These are phyloP conservation scores for Lathronympha strigana DNA, from an alignment of 2,888 invertebrate genomes.

Conservation along the genomic window DNA sequence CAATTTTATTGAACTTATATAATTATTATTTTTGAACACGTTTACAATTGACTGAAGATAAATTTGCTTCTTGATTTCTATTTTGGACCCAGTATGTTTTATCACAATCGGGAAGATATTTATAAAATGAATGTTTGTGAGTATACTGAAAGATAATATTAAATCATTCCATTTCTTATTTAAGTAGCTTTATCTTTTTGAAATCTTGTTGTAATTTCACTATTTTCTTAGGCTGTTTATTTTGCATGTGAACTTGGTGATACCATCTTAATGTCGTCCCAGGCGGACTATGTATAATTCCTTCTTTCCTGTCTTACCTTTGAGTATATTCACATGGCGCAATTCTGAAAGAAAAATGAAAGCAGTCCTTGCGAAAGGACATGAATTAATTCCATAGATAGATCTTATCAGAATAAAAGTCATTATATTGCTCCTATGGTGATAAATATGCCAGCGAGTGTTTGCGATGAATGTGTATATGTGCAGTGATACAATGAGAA, in stretches of 20 bases:
- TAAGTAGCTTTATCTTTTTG: conserved; percentile 64
- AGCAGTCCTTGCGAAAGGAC: conserved; percentile 64
- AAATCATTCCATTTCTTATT: conserved; percentile 80
- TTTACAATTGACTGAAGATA: conserved; percentile 79
- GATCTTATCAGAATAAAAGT: conserved; percentile 75
- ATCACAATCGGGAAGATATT: conserved; percentile 72
- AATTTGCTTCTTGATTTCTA: conserved; percentile 70
- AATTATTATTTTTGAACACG: conserved; percentile 71
- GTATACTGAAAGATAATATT: conserved; percentile 79
- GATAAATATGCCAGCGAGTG: conserved; percentile 72
- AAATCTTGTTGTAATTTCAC: conserved; percentile 65
- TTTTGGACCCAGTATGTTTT: conserved; percentile 65
- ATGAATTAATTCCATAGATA: conserved; percentile 76
- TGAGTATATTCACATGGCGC: conserved; percentile 79
- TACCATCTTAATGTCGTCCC: conserved; percentile 58
- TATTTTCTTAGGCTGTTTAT: conserved; percentile 70
- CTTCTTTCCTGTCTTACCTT: conserved; percentile 57
- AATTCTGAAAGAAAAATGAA: conserved; percentile 82
- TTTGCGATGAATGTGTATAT: conserved; percentile 75
- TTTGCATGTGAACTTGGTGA: conserved; percentile 71
- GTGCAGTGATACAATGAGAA: conserved; percentile 78
- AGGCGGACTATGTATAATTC: conserved; percentile 63
- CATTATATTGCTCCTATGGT: conserved; percentile 75
- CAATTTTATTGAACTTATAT: conserved; percentile 70
- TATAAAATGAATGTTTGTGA: conserved; percentile 65